A percentile compares a stretch with the other conserved stretches of the same genome.
Conservation (phyloP, 2,888 invertebrate genomes). For the Capitulum mitella region DNA sequence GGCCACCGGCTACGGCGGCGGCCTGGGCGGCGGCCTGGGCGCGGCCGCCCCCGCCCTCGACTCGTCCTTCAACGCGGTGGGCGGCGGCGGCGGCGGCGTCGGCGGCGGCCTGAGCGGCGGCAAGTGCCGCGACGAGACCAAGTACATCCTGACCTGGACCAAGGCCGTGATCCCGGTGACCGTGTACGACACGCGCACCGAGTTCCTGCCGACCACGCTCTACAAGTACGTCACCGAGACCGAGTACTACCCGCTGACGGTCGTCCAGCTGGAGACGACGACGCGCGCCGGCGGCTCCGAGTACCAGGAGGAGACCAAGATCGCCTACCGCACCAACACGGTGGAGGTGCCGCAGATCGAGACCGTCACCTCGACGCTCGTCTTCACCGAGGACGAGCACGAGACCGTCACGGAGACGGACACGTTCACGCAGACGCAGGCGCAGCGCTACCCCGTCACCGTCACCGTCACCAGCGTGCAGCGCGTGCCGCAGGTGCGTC, state of each 20-base stretch:
- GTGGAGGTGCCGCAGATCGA: constrained; percentile 13
- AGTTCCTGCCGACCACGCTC: constrained; percentile 25
- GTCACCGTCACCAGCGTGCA: constrained; percentile 22
- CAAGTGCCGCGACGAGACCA: constrained; percentile 21
- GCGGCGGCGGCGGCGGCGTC: neutral
- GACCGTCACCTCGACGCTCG: neutral
- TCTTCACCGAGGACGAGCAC: constrained; percentile 26
- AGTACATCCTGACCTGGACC: constrained; percentile 26
- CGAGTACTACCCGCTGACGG: constrained; percentile 20
- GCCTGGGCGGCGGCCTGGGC: neutral
- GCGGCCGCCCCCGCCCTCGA: constrained; percentile 3
- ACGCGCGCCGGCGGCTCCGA: constrained; percentile 26
- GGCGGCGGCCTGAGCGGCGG: neutral
- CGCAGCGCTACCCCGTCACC: constrained; percentile 20
- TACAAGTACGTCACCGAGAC: constrained; percentile 26
- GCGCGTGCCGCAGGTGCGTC: neutral
- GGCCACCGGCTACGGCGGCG: neutral
- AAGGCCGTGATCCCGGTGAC: constrained; percentile 24
- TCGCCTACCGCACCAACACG: constrained; percentile 24
- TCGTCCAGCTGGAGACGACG: constrained; percentile 24
- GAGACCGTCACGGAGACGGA: constrained; percentile 22
- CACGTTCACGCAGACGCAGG: neutral
- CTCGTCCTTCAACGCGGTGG: constrained; percentile 10
- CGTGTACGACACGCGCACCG: constrained; percentile 25
- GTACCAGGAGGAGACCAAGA: constrained; percentile 26